Evolutionary conservation across 1,140 invertebrate genomes (phyloP).

Genomic region (Streblospio benedicti): DNA sequence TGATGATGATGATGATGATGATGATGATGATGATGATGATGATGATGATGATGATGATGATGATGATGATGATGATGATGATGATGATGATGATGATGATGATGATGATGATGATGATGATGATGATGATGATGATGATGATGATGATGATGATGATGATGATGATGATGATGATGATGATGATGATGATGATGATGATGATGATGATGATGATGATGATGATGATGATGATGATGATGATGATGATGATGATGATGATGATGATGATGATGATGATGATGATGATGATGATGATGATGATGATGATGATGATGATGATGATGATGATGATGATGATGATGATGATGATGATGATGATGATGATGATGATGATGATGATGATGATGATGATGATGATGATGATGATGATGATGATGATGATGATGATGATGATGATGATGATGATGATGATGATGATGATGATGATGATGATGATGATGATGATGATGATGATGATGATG

Average conservation of each 20-base stretch:
- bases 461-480: not conserved
- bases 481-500: not conserved
- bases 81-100: not conserved
- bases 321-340: not conserved
- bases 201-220: not conserved
- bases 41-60: constrained; percentile 10
- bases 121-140: not conserved
- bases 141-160: not conserved
- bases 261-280: not conserved
- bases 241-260: not conserved
- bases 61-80: constrained; percentile 8
- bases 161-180: not conserved
- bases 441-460: not conserved
- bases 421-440: not conserved
- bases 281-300: not conserved
- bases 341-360: not conserved
- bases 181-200: not conserved
- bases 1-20: constrained; percentile 6
- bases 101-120: not conserved
- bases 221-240: not conserved
- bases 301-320: not conserved
- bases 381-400: not conserved
- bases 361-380: not conserved
- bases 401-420: not conserved
- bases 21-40: constrained; percentile 9